These are phyloP conservation scores for Danio jaintianensis DNA, from an alignment of 2,797 vertebrate genomes.

Conservation along the genomic window DNA sequence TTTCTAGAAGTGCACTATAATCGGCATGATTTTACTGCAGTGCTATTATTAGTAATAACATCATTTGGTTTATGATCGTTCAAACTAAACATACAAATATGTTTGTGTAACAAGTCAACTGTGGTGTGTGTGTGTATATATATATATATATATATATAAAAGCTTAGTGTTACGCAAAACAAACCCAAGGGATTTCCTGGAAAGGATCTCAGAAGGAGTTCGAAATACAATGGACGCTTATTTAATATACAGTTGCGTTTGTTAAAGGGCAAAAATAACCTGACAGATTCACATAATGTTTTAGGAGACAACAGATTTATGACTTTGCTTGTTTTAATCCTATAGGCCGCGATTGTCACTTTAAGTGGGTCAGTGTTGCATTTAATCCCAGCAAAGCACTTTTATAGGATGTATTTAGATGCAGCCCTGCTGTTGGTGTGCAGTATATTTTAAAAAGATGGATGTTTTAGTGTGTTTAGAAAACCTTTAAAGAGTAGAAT, in stretches of 20 bases:
- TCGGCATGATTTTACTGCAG: not conserved
- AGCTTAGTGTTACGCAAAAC: slow-evolving; percentile 33
- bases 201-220: not conserved
- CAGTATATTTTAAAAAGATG: not conserved
- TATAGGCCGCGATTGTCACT: not conserved
- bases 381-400: not conserved
- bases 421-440: not conserved
- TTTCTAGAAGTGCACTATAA: not conserved
- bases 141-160: not conserved
- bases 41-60: slow-evolving; percentile 6
- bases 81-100: slow-evolving; percentile 13
- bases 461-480: not conserved
- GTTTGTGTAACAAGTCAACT: not conserved
- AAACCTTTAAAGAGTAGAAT: no score
- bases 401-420: not conserved
- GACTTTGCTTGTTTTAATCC: not conserved
- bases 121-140: no score
- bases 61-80: not conserved
- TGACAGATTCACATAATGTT: not conserved
- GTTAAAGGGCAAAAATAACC: not conserved
- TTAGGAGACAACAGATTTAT: slow-evolving; percentile 5
- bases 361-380: not conserved
- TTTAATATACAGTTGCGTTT: slow-evolving; percentile 21
- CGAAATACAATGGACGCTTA: not conserved
- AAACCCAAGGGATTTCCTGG: slow-evolving; percentile 17